A percentile compares a stretch with the other conserved stretches of the same genome.
Conservation (phyloP, 2,888 invertebrate species). For the Athalia rosae region DNA sequence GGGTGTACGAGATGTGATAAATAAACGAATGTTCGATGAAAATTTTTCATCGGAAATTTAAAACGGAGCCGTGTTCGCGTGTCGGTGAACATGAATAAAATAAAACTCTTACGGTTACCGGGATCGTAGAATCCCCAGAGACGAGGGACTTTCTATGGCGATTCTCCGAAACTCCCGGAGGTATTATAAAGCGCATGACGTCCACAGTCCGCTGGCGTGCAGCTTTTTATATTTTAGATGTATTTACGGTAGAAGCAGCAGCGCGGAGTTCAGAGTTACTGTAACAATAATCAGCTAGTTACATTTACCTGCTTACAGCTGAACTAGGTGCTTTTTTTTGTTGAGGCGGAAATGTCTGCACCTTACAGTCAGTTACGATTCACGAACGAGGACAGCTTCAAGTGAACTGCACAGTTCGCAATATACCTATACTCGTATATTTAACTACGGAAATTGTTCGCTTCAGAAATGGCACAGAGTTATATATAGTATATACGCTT, state of each 20-base stretch:
- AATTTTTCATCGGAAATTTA: slow-evolving; percentile 4
- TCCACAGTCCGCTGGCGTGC: not conserved
- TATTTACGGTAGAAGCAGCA: slow-evolving; percentile 5
- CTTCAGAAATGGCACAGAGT: too few species aligned
- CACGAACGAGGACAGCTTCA: too few species aligned
- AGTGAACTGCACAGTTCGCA: too few species aligned
- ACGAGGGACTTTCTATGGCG: slow-evolving; percentile 6
- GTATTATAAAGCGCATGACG: not conserved
- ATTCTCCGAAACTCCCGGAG: slow-evolving; percentile 7
- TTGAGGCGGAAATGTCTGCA: too few species aligned
- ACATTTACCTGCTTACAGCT: not conserved
- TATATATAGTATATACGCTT: too few species aligned
- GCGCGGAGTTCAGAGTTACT: not conserved
- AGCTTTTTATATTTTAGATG: not conserved
- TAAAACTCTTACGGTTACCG: not conserved
- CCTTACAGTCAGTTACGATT: too few species aligned
- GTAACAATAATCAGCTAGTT: slow-evolving; percentile 27
- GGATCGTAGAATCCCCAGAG: slow-evolving; percentile 32
- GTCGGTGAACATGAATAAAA: slow-evolving; percentile 25
- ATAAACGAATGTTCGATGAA: too few species aligned
- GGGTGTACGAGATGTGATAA: too few species aligned
- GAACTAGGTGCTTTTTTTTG: not conserved
- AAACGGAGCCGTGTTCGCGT: slow-evolving; percentile 34
- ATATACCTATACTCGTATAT: too few species aligned
- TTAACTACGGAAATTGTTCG: too few species aligned